These are phyloP conservation scores for Drosophila funebris DNA, from an alignment of 1,140 invertebrate species.

Conservation along the genomic window DNA sequence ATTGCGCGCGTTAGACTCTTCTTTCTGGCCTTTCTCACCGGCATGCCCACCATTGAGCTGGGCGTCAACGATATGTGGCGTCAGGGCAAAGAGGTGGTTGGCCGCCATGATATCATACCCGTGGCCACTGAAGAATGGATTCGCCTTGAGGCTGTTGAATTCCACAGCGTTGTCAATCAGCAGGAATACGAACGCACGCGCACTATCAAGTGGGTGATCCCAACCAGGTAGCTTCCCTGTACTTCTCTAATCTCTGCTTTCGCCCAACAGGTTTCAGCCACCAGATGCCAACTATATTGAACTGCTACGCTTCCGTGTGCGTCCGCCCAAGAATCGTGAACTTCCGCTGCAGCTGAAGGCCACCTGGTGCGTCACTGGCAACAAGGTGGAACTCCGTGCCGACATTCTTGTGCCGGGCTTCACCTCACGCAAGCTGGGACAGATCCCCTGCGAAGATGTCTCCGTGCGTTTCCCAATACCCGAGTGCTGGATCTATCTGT, in stretches of 20 bases:
- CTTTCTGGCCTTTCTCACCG: slow-evolving; percentile 96
- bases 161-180: slow-evolving; percentile 96
- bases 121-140: slow-evolving; percentile 99
- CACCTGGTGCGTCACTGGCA: slow-evolving; percentile 92
- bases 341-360: slow-evolving; percentile 97
- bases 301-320: slow-evolving; percentile 97
- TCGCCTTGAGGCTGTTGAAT: slow-evolving; percentile 95
- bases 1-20: slow-evolving; percentile 97
- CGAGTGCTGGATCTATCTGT: slow-evolving; percentile 99
- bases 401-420: slow-evolving; percentile 98
- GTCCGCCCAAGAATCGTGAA: slow-evolving; percentile 98
- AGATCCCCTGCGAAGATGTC: slow-evolving; percentile 98
- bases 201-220: slow-evolving; percentile 91
- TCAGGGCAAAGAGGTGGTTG: slow-evolving; percentile 99
- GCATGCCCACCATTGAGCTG: slow-evolving; percentile 97
- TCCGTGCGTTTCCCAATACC: slow-evolving; percentile 98
- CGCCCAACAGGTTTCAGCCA: slow-evolving; percentile 94
- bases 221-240: slow-evolving; percentile 3
- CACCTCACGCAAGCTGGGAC: slow-evolving; percentile 96
- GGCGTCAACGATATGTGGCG: slow-evolving; percentile 98
- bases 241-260: background rate
- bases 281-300: slow-evolving; percentile 99
- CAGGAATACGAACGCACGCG: slow-evolving; percentile 95
- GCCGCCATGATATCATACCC: slow-evolving; percentile 99
- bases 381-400: slow-evolving; percentile 95